Conservation (phyloP, 2,113 vertebrate genomes). For the Barbus barbus region DNA sequence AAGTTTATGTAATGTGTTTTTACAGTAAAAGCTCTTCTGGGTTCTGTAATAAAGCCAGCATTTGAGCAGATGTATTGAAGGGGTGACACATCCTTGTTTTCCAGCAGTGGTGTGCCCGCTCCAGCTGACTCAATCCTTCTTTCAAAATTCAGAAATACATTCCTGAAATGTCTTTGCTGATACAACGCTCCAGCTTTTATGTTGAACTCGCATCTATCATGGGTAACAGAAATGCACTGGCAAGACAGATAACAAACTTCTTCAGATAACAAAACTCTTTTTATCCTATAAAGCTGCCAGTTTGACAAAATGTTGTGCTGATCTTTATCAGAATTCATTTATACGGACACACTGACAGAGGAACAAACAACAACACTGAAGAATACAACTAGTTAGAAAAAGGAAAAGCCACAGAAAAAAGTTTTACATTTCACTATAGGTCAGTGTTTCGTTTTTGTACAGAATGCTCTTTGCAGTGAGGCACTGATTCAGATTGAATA, state of each 20-base stretch:
- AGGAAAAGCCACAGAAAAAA: neutral
- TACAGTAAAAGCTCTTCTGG: conserved; percentile 17
- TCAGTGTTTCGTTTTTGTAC: too few relatives aligned
- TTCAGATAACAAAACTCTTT: neutral
- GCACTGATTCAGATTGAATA: too few relatives aligned
- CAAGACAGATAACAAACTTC: conserved; percentile 12
- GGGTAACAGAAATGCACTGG: neutral
- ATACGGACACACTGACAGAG: neutral
- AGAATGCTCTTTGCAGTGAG: too few relatives aligned
- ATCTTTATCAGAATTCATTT: conserved; percentile 24
- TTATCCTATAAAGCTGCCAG: neutral
- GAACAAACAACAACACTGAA: neutral
- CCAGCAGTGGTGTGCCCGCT: neutral
- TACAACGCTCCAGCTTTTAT: neutral
- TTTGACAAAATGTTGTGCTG: neutral
- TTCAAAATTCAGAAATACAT: conserved; percentile 25
- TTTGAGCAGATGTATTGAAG: neutral
- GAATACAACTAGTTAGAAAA: neutral
- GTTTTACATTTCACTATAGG: too few relatives aligned
- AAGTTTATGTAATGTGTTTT: conserved; percentile 11
- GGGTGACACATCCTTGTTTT: too few relatives aligned
- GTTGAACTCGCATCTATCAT: conserved; percentile 5
- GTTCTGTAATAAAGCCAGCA: neutral
- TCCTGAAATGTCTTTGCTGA: conserved; percentile 22
- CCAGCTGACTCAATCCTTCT: neutral